These are phyloP conservation scores for Corythoichthys haematopterus DNA, from an alignment of 2,113 vertebrate species.

Conservation along the genomic window DNA sequence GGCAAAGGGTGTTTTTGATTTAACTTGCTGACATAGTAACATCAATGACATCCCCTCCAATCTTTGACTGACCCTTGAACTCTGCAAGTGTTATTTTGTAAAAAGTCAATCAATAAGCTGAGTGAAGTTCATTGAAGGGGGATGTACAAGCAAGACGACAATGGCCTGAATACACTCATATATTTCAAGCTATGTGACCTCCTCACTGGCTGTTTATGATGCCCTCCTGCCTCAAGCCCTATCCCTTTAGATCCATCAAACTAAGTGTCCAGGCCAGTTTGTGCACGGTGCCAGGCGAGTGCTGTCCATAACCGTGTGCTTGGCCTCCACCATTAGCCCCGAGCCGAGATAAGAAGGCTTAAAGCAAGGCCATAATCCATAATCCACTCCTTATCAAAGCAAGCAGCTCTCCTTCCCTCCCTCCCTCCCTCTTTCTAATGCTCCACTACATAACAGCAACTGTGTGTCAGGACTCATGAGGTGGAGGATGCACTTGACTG, in stretches of 20 bases:
- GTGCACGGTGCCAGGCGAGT: slow-evolving; percentile 34
- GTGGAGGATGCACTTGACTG: slow-evolving; percentile 59
- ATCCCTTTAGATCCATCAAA: slow-evolving; percentile 49
- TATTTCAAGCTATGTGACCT: slow-evolving; percentile 33
- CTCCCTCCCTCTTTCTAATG: slow-evolving; percentile 16
- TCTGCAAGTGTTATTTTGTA: slow-evolving; percentile 20
- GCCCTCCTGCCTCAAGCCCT: slow-evolving; percentile 7
- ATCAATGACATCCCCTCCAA: slow-evolving; percentile 6
- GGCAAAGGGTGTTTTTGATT: background rate
- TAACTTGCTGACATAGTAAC: slow-evolving; percentile 5
- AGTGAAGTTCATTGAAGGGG: slow-evolving; percentile 27
- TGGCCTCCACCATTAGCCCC: slow-evolving; percentile 67
- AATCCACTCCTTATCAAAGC: slow-evolving; percentile 74
- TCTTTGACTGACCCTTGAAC: slow-evolving; percentile 35
- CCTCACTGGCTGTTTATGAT: slow-evolving; percentile 22
- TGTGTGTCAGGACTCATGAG: slow-evolving; percentile 31
- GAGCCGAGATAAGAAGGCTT: slow-evolving; percentile 69
- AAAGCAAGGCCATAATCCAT: slow-evolving; percentile 67
- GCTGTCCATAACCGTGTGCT: slow-evolving; percentile 52
- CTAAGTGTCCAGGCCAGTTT: slow-evolving; percentile 45
- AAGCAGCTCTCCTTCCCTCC: slow-evolving; percentile 48
- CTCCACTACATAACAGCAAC: slow-evolving; percentile 23
- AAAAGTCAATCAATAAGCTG: slow-evolving; percentile 24
- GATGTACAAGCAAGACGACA: slow-evolving; percentile 29
- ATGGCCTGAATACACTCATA: slow-evolving; percentile 39